Percentiles rank a stretch among this genome's conserved stretches.
These are phyloP conservation scores for Climacteris rufus DNA, from an alignment of 2,113 vertebrate genomes.

Conservation along the genomic window DNA sequence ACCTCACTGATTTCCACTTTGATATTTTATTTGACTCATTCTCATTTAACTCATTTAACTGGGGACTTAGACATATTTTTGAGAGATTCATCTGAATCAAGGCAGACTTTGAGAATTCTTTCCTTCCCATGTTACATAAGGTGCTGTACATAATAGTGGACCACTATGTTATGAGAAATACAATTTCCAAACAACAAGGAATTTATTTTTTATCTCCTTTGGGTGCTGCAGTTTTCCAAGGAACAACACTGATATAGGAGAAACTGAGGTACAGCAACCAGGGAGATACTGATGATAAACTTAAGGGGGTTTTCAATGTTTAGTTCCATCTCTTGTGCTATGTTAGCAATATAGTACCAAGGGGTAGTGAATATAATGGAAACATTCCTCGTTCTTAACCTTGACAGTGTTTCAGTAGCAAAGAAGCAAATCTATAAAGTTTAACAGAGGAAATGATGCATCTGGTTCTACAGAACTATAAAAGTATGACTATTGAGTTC, in stretches of 20 bases:
- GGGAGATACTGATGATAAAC: background rate
- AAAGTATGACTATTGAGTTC: background rate
- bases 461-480: background rate
- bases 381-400: background rate
- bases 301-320: background rate
- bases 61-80: background rate
- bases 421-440: background rate
- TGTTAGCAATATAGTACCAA: background rate
- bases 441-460: background rate
- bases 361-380: background rate
- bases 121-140: background rate
- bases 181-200: background rate
- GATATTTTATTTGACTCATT: background rate
- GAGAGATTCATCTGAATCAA: background rate
- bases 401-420: background rate
- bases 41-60: background rate
- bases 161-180: background rate
- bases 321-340: background rate
- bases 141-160: background rate
- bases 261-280: background rate
- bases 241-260: rapidly evolving
- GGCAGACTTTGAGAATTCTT: background rate
- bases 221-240: background rate
- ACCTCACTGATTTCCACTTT: background rate
- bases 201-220: background rate